These are phyloP conservation scores for Pocillopora meandrina DNA, from an alignment of 92 coral and sea anemone genomes.

Conservation along the genomic window DNA sequence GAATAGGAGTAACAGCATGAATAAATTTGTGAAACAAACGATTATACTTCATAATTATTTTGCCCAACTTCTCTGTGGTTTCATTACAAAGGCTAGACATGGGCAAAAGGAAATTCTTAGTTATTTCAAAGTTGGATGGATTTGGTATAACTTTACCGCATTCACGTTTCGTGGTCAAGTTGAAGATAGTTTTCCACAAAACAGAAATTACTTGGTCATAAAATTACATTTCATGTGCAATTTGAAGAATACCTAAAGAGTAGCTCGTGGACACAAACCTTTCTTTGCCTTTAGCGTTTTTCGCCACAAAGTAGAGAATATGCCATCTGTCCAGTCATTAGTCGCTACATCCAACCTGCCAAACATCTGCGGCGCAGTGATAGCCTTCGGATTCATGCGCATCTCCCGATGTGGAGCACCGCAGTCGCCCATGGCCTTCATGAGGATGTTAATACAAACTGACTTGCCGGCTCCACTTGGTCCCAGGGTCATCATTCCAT, in stretches of 20 bases:
- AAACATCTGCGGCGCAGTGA: conserved; percentile 96
- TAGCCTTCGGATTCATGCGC: conserved; percentile 95
- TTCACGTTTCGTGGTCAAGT: no score
- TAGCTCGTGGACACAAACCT: conserved; percentile 42
- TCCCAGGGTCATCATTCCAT: conserved; percentile 93
- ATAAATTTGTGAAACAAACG: no score
- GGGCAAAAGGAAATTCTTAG: no score
- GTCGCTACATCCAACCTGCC: conserved; percentile 90
- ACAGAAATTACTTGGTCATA: no score
- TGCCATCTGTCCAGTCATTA: conserved; percentile 93
- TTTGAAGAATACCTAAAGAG: not conserved
- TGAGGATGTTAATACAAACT: conserved; percentile 74
- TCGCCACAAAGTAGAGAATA: conserved; percentile 89
- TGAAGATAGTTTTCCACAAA: no score
- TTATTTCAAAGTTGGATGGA: no score
- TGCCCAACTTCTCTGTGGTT: no score
- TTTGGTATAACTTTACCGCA: no score
- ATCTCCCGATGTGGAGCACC: conserved; percentile 94
- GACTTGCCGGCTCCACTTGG: conserved; percentile 94
- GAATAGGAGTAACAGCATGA: no score
- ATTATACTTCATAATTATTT: no score
- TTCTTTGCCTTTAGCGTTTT: conserved; percentile 91
- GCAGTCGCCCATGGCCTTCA: conserved; percentile 97
- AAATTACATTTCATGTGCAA: no score
- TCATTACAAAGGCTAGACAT: no score